Conservation (phyloP, 2,888 invertebrate species). For the Trissoscelio sp. region DNA sequence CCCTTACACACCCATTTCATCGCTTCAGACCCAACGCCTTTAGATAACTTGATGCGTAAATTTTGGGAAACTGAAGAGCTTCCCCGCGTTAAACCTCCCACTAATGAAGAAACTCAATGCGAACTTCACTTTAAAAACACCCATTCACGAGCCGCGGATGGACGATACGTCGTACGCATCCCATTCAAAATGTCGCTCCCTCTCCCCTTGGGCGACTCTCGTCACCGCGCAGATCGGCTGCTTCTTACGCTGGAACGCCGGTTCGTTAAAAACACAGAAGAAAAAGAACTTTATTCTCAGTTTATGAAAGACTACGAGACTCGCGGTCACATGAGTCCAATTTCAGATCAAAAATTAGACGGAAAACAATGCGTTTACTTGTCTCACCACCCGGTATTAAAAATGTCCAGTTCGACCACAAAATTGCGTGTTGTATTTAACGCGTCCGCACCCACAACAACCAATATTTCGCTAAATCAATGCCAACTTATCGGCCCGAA, state of each 20-base stretch:
- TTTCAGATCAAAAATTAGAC: neutral
- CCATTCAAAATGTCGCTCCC: neutral
- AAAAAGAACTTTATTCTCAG: neutral
- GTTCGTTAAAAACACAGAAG: neutral
- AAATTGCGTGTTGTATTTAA: conserved; percentile 7
- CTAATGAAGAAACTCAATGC: neutral
- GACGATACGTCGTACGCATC: neutral
- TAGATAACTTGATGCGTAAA: neutral
- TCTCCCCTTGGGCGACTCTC: neutral
- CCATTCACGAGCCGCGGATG: neutral
- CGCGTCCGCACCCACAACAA: neutral
- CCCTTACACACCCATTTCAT: neutral
- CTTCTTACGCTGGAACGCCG: neutral
- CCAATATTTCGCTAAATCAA: neutral
- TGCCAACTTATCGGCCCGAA: neutral
- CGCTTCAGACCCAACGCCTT: too few species aligned
- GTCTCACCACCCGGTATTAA: neutral
- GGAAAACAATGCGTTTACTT: neutral
- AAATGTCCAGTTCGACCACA: neutral
- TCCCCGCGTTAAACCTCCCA: too few species aligned
- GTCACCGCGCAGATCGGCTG: neutral
- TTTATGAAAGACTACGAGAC: neutral
- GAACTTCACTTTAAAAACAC: neutral
- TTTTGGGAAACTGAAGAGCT: conserved; percentile 10
- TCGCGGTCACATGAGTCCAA: neutral